Percentiles rank a stretch among this genome's conserved stretches.
These are phyloP conservation scores for Saguinus midas DNA, from an alignment of 2,113 vertebrate species.

Conservation along the genomic window DNA sequence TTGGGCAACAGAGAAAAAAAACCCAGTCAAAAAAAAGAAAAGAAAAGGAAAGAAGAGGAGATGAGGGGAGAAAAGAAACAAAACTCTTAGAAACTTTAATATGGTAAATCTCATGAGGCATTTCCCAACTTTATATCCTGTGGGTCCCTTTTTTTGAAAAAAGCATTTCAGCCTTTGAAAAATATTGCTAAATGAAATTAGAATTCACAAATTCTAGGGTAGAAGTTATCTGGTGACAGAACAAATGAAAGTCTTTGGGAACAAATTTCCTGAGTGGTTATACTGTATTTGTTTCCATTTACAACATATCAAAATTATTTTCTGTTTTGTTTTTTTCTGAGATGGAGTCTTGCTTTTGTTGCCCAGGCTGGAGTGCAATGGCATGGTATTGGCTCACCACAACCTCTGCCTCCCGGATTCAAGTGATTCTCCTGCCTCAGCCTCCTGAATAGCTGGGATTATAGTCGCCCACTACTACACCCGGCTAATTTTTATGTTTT, in stretches of 20 bases:
- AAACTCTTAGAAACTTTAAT: neutral
- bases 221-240: neutral
- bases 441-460: no score
- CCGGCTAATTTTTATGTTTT: no score
- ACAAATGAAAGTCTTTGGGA: neutral
- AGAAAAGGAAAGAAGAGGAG: no score
- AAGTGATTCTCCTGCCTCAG: no score
- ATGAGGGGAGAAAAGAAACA: no score
- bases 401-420: no score
- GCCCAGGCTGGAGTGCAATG: no score
- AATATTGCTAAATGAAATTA: neutral
- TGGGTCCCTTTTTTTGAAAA: neutral
- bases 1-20: no score
- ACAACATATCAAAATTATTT: conserved; percentile 27
- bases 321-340: neutral
- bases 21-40: no score
- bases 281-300: neutral
- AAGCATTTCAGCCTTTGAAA: neutral
- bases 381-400: no score
- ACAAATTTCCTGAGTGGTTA: neutral
- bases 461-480: no score
- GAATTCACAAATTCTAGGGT: conserved; percentile 26
- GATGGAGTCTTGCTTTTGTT: no score
- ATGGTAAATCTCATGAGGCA: neutral
- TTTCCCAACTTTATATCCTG: neutral